Conservation (phyloP, 2,888 invertebrate genomes). For the Heteromyza rotundicornis region DNA sequence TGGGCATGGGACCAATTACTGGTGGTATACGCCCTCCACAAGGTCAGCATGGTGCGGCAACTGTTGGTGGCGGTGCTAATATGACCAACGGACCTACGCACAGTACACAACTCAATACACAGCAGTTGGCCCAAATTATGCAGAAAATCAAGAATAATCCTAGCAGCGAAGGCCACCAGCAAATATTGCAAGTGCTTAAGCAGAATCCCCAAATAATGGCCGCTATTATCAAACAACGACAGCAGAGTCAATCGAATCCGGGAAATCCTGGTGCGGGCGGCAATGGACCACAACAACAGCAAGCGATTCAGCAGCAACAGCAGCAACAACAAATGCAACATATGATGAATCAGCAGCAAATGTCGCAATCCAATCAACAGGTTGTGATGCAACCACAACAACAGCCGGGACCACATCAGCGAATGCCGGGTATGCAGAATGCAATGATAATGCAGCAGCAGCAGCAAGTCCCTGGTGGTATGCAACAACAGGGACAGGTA, state of each 20-base stretch:
- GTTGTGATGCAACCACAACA: constrained; percentile 39
- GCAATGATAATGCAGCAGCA: constrained; percentile 51
- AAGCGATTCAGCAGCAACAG: constrained; percentile 59
- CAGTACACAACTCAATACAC: constrained; percentile 66
- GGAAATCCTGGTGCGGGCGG: constrained; percentile 46
- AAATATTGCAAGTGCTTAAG: constrained; percentile 87
- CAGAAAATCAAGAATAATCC: constrained; percentile 88
- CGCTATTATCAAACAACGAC: constrained; percentile 88
- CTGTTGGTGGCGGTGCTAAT: constrained; percentile 44
- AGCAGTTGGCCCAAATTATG: constrained; percentile 85
- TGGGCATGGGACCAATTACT: constrained; percentile 38
- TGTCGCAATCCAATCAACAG: constrained; percentile 42
- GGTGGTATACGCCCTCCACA: constrained; percentile 60
- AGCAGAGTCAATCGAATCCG: constrained; percentile 64
- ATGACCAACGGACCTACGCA: constrained; percentile 54
- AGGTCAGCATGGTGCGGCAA: constrained; percentile 55
- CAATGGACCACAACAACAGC: constrained; percentile 50
- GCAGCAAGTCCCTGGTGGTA: constrained; percentile 40
- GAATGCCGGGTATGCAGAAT: constrained; percentile 55
- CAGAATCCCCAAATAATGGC: constrained; percentile 95
- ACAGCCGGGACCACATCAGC: constrained; percentile 55
- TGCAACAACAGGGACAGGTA: constrained; percentile 59
- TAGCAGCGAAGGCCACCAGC: constrained; percentile 90
- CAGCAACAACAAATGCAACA: constrained; percentile 65
- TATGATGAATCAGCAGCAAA: constrained; percentile 58